Evolutionary conservation across 1,140 invertebrate genomes (phyloP).

Genomic region (Eufriesea mexicana): DNA sequence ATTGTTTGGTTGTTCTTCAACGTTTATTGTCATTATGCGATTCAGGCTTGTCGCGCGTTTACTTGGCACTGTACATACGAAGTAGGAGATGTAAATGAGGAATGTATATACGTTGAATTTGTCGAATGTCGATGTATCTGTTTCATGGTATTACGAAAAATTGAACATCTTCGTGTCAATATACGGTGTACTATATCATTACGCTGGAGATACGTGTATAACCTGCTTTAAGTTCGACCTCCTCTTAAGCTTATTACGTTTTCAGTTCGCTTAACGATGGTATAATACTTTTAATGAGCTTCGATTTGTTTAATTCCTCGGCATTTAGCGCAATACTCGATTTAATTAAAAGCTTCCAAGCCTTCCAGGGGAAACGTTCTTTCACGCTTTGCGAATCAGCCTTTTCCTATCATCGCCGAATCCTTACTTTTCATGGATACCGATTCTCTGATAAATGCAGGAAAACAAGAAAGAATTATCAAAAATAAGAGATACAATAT

Average conservation of each 20-base stretch:
- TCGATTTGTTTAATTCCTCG: conserved; percentile 37
- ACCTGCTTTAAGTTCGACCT: neutral
- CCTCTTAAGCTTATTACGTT: neutral
- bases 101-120: neutral
- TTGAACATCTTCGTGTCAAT: neutral
- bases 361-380: neutral
- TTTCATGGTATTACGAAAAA: neutral
- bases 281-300: conserved; percentile 9
- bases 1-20: conserved; percentile 9
- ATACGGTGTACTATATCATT: neutral
- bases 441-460: neutral
- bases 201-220: neutral
- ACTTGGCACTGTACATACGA: conserved; percentile 33
- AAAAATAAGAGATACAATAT: too few species aligned
- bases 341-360: conserved; percentile 1
- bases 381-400: neutral
- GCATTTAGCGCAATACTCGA: neutral
- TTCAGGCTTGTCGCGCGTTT: conserved; percentile 32
- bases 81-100: neutral
- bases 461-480: neutral
- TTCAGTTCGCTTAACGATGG: neutral
- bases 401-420: neutral
- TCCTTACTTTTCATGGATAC: neutral
- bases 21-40: conserved; percentile 44
- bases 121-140: neutral